Base-by-base conservation (phyloP, 2,113 vertebrate species). In the Mormyrus lacerda region DNA sequence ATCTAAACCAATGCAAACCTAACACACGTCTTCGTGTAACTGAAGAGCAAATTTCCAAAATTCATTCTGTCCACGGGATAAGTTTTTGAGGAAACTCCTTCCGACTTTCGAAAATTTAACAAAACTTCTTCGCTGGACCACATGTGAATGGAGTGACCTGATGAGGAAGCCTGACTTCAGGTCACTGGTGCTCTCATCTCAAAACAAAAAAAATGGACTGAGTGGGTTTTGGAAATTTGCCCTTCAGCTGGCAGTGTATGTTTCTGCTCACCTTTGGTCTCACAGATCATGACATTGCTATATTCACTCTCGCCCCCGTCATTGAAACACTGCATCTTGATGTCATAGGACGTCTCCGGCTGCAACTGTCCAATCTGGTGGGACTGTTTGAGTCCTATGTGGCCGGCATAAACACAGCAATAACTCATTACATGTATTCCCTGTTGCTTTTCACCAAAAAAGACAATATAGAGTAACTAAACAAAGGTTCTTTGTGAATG, bases 241-340 rank as follows among this genome's bases (percentile, higher is more conserved):
- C 9, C n/a, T 65, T 27, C 58, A 10, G n/a, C 4, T 11, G 58
- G 21, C 15, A 4, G 31, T 53, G 10, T 53, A 47, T 1, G 2
- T 19, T 55, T 42, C 35, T 27, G 39, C 94, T 92, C 93, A 99
- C 98, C 98, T 97, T 96, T 98, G 44, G 98, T 99, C 92, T 99
- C 98, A 1, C 98, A 98, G 94, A 99, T 98, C 98, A 99, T 99
- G 91, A 98, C 98, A 31, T 99, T 99, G 94, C 98, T 99, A 92
- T 97, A 99, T 39, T 99, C 98, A 3, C 98, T 99, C 90, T 98
- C 95, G 0, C 98, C 98, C 0, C 97, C 97, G n/a, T 97, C 97
- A 0, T 98, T 99, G 42, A 97, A 99, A 90, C 98, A 99, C 89
- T 99, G 98, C 97, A 99, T 99, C 92, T 99, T 99, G 90, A 99